Conservation (phyloP, 2,888 invertebrate species). For the Hipparchia sbordonii region DNA sequence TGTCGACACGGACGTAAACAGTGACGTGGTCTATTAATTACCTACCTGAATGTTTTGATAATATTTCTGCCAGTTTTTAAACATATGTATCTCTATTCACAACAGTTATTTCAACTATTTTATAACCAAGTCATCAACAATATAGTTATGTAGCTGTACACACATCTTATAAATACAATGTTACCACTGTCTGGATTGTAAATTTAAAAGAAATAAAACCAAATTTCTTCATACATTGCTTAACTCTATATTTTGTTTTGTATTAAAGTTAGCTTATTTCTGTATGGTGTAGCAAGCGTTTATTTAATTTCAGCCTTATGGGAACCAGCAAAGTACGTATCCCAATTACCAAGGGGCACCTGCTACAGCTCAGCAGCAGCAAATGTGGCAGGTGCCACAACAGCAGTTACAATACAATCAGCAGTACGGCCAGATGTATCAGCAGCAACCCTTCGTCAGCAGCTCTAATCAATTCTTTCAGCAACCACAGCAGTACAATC, state of each 20-base stretch:
- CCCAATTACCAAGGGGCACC: conserved; percentile 58
- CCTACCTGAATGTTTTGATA: conserved; percentile 27
- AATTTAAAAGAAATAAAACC: conserved; percentile 11
- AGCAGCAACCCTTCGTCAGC: conserved; percentile 59
- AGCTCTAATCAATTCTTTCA: conserved; percentile 68
- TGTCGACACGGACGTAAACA: conserved; percentile 66
- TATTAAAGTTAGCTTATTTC: neutral
- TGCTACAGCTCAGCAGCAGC: conserved; percentile 52
- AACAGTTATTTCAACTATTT: neutral
- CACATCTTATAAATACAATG: conserved; percentile 7
- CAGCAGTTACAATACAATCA: conserved; percentile 64
- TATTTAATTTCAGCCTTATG: conserved; percentile 61
- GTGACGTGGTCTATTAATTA: conserved; percentile 68
- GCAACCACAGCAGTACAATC: conserved; percentile 60
- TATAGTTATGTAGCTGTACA: neutral
- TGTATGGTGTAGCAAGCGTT: neutral
- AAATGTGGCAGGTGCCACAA: conserved; percentile 63
- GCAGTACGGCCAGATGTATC: conserved; percentile 70
- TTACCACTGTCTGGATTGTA: conserved; percentile 1
- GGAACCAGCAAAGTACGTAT: conserved; percentile 66
- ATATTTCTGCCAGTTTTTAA: neutral
- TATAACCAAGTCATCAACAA: neutral
- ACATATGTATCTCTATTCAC: neutral
- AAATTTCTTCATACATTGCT: neutral
- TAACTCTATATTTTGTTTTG: neutral